Base-by-base conservation (phyloP, 30 jellyfish, hydroid and myxozoan genomes). In the Euphysa ruthae region DNA sequence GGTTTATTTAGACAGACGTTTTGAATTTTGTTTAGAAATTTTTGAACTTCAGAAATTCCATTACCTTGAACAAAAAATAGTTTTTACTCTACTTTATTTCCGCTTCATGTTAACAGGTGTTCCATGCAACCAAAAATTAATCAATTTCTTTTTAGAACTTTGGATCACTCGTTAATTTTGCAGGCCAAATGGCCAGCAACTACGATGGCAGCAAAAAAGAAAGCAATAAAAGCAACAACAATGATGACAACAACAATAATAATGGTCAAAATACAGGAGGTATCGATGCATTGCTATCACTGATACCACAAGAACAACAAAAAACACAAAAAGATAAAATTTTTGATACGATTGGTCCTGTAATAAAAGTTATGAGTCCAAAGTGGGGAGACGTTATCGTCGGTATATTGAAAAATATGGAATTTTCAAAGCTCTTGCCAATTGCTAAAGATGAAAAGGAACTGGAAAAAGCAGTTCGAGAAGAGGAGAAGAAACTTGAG, bases 371-470 rank as follows among this genome's bases (percentile, higher is more conserved):
- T 15, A 31, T 63, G 35, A 63, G 77, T 63, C 77, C 77, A 38
- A 63, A 63, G 38, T 63, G 77, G 77, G 77, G 77, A 5, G 77
- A 63, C 13, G 71, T 32, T 8, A 63, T 63, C 4, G 29, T 63
- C 4, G 77, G 63, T 30, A 63, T 63, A 4, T 33, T 63, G 14
- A 63, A 63, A 43, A 35, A 63, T 10, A 3, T 63, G 63, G 77
- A 63, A 10, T 23, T 32, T 24, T 28, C 35, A 13, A 63, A 63
- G 33, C 43, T 63, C 14, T 43, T 63, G 12, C 56, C 63, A 23
- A 21, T 38, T 24, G 43, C 63, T 1, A 18, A 63, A 13, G 66
- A 63, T 32, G 35, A 30, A 1, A 14, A 35, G 1, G 66, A 35
- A 29, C 24, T 63, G 33, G 77, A 63, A 38, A 32, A 63, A 32